These are phyloP conservation scores for Drosophila repletoides DNA, from an alignment of 1,140 invertebrate genomes.

Conservation along the genomic window DNA sequence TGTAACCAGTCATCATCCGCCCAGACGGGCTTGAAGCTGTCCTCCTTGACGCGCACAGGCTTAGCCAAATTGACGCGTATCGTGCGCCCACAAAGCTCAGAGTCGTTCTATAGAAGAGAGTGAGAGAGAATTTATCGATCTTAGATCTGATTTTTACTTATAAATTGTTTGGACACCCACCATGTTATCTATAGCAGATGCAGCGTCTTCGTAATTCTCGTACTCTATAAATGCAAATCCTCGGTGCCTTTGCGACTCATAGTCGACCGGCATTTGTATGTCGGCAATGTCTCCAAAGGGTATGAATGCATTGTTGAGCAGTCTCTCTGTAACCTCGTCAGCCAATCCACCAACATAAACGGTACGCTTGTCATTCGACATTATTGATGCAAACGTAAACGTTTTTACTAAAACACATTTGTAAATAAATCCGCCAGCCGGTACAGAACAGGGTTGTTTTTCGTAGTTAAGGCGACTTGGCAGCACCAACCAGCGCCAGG, in stretches of 20 bases:
- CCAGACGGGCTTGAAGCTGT: slow-evolving; percentile 97
- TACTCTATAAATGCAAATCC: slow-evolving; percentile 99
- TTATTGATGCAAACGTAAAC: slow-evolving; percentile 31
- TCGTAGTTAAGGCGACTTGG: not conserved
- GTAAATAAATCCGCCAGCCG: slow-evolving; percentile 39
- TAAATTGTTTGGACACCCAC: slow-evolving; percentile 83
- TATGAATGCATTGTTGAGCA: slow-evolving; percentile 97
- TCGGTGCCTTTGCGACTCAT: slow-evolving; percentile 98
- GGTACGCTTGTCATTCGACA: slow-evolving; percentile 88
- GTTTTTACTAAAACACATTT: slow-evolving; percentile 3
- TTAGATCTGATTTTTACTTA: too few relatives aligned
- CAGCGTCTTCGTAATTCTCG: slow-evolving; percentile 96
- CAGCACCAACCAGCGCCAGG: not conserved
- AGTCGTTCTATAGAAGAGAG: slow-evolving; percentile 91
- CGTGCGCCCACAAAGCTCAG: slow-evolving; percentile 98
- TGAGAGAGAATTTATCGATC: not conserved
- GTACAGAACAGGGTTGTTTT: not conserved
- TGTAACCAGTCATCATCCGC: slow-evolving; percentile 98
- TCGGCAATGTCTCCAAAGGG: slow-evolving; percentile 99
- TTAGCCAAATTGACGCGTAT: slow-evolving; percentile 98
- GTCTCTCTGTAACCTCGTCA: slow-evolving; percentile 98
- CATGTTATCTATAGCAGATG: slow-evolving; percentile 99
- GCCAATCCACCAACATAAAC: slow-evolving; percentile 95
- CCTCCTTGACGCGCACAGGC: slow-evolving; percentile 97
- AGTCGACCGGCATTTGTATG: slow-evolving; percentile 98